Evolutionary conservation across 1,140 invertebrate species (phyloP).

Genomic region (Homalodisca vitripennis): DNA sequence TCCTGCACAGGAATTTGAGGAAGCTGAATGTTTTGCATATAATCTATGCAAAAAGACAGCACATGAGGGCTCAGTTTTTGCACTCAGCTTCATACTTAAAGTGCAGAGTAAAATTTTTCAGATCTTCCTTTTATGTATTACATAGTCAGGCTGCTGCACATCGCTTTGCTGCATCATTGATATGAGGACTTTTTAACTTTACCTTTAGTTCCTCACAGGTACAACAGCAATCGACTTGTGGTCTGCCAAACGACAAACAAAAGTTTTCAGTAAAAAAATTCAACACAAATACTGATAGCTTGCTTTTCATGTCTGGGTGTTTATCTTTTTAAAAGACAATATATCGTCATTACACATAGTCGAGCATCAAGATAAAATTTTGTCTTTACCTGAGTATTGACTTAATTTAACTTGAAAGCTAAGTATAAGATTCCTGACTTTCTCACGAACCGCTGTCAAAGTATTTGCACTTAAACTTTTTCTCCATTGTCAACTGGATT

Average conservation of each 20-base stretch:
- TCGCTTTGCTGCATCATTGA: constrained; percentile 40
- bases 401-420: constrained; percentile 13
- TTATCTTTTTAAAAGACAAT: constrained; percentile 41
- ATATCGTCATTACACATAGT: constrained; percentile 43
- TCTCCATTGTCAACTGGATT: constrained; percentile 27
- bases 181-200: constrained; percentile 30
- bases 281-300: constrained; percentile 30
- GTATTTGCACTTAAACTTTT: constrained; percentile 32
- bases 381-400: constrained; percentile 34
- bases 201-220: constrained; percentile 36
- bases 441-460: constrained; percentile 10
- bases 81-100: constrained; percentile 37
- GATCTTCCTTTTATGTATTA: constrained; percentile 40
- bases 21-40: constrained; percentile 45
- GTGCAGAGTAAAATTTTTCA: constrained; percentile 42
- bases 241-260: constrained; percentile 40
- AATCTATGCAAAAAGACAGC: constrained; percentile 43
- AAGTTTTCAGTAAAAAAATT: no score
- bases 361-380: constrained; percentile 42
- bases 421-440: constrained; percentile 25
- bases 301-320: constrained; percentile 3
- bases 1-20: constrained; percentile 40
- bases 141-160: constrained; percentile 42
- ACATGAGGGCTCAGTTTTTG: constrained; percentile 34
- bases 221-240: background rate